A percentile compares a stretch with the other conserved stretches of the same genome.
Evolutionary conservation across 2,113 vertebrate species (phyloP).

Genomic region (Hiodon alosoides): DNA sequence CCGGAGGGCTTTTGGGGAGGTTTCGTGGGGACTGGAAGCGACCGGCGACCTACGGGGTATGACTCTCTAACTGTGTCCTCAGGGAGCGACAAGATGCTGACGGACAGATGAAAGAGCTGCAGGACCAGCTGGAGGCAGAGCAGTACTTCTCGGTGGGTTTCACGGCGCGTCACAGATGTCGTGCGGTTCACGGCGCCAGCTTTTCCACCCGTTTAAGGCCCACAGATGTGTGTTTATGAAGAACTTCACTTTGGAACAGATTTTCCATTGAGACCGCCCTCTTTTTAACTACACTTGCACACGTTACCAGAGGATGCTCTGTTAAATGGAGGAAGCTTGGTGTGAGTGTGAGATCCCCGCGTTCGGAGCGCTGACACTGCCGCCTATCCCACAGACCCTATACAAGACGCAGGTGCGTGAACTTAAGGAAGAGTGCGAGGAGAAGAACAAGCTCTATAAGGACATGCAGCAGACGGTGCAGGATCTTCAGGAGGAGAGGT

Average conservation of each 20-base stretch:
- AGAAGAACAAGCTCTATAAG: constrained; percentile 89
- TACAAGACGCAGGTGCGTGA: constrained; percentile 98
- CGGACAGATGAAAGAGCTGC: constrained; percentile 96
- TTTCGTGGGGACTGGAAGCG: too few relatives aligned
- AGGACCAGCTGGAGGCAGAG: constrained; percentile 95
- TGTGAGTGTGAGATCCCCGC: background rate
- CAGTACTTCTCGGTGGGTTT: constrained; percentile 95
- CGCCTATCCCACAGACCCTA: constrained; percentile 68
- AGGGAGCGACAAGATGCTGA: constrained; percentile 94
- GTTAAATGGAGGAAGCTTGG: background rate
- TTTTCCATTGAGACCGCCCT: too few relatives aligned
- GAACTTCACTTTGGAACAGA: too few relatives aligned
- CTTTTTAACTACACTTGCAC: too few relatives aligned
- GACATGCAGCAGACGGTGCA: constrained; percentile 88
- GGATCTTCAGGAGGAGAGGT: constrained; percentile 95
- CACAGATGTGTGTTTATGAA: too few relatives aligned
- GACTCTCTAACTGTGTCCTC: constrained; percentile 19
- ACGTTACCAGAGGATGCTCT: background rate
- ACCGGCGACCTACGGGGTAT: too few relatives aligned
- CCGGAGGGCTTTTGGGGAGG: too few relatives aligned
- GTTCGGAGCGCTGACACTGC: background rate
- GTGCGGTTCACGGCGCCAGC: too few relatives aligned
- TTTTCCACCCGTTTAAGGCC: too few relatives aligned
- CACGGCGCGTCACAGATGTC: too few relatives aligned
- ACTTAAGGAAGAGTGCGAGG: constrained; percentile 96